Percentiles rank a stretch among this genome's conserved stretches.
Conservation (phyloP, 2,797 vertebrate genomes). For the Nasua narica region DNA sequence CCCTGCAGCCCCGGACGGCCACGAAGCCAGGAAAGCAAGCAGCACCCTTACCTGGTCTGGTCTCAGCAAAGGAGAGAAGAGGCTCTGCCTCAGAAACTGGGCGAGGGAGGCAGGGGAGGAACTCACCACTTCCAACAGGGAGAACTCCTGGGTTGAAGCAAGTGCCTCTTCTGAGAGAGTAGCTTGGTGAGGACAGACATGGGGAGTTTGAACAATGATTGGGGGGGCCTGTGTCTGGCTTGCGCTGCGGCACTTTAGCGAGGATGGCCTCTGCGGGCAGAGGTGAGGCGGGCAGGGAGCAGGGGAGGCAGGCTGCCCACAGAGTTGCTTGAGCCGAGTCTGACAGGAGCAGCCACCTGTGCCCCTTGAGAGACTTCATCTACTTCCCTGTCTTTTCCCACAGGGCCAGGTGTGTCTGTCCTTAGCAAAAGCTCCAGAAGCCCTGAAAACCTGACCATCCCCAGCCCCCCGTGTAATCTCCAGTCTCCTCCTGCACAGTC, state of each 20-base stretch:
- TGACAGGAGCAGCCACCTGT: not conserved
- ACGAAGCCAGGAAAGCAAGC: not conserved
- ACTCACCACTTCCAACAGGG: not conserved
- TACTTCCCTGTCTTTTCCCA: not conserved
- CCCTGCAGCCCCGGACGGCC: not conserved
- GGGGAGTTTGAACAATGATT: not conserved
- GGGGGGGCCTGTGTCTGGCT: not conserved
- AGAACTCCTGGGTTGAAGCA: not conserved
- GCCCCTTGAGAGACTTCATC: not conserved
- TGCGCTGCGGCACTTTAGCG: fast-evolving
- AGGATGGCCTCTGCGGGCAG: not conserved
- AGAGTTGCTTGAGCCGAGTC: fast-evolving
- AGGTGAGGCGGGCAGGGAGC: not conserved
- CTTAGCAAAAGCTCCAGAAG: not conserved
- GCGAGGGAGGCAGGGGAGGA: fast-evolving
- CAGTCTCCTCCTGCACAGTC: not conserved
- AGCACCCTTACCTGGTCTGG: not conserved
- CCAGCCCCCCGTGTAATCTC: not conserved
- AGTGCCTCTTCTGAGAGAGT: not conserved
- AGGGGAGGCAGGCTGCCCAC: not conserved
- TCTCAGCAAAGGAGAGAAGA: not conserved
- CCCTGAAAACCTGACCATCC: not conserved
- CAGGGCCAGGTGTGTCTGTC: not conserved
- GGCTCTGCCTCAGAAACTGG: not conserved
- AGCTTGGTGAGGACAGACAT: not conserved